Base-by-base conservation (phyloP, 2,113 vertebrate species). In the Empidonax traillii region DNA sequence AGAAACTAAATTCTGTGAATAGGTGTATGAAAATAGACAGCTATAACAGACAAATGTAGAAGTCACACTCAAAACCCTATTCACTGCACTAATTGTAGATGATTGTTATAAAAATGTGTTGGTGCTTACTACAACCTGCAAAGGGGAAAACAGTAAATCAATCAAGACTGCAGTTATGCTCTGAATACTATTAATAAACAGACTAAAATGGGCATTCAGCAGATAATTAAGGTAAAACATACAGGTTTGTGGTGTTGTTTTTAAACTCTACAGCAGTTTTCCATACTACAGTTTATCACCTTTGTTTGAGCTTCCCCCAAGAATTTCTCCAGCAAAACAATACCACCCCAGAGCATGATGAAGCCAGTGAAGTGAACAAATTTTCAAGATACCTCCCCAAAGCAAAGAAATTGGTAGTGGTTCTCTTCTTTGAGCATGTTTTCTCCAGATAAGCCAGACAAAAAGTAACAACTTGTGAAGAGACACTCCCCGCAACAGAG, bases 61-160 rank as follows among this genome's bases (percentile, higher is more conserved):
- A 96, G 72, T 67, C 78, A 41, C 55, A 41, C 65, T 81, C 49
- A 74, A 84, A 96, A 31, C 30, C 35, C 75, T 53, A 76, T 83
- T 88, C 66, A 33, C 46, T 81, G 79, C 66, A 67, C 76, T 95
- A 96, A 95, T 94, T 92, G 75, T 59, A 87, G 76, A 77, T 82
- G 53, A 93, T 96, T 94, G 87, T 82, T 90, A 68, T 93, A 94
- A 94, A 93, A 96, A 94, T 49, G 14, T 88, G 79, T 90, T 85
- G 47, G 44, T 80, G 52, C 63, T 93, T 75, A 87, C 47, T 76
- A 35, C 86, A 77, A 89, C 82, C 87, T 83, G 51, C 35, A 79
- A 79, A 91, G 37, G n/a, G 59, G 63, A 92, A 92, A 93, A 90
- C 1, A 91, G 71, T 44, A 74, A 89, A 88, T 61, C 78, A 91